Base-by-base conservation (phyloP, 2,113 vertebrate species). In the Cinclus mexicanus region DNA sequence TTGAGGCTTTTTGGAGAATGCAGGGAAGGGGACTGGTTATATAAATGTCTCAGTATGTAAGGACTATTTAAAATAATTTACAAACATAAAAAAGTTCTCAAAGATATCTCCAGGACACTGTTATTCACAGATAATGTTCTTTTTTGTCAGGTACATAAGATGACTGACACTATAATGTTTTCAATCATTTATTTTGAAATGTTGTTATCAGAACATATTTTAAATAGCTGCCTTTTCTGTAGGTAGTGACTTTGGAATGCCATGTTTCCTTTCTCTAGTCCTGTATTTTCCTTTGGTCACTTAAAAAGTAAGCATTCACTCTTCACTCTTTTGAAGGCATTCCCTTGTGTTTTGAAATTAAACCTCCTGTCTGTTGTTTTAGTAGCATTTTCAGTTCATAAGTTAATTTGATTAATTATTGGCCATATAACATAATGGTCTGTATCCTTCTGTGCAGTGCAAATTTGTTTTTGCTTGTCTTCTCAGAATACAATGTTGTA, bases 91-190 rank as follows among this genome's bases (percentile, higher is more conserved):
- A 55, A 55, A 4, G 4, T 59, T 41, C 35, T 75, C 6, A 13
- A 52, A 94, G 33, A 2, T 61, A 20, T 31, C 26, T 76, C 55
- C 19, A 52, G 57, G 28, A 69, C 24, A 33, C n/a, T 42, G 16
- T 91, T 90, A 46, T 64, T 82, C 41, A 26, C 35, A 50, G 70
- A 44, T 55, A 42, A 24, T 1, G 0, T 63, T 89, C 11, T 80
- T 81, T 80, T 90, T 75, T 85, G 47, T 63, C 47, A 35, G 35
- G 12, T 71, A 46, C 50, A 46, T 69, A 68, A 52, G 23, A 78
- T 60, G 20, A 64, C 46, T 65, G 44, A 28, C 0, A 0, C 59
- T 77, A 0, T 15, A 86, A n/a, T 1, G 2, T 77, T 92, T 89
- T 80, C 46, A 86, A 72, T 46, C 7, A 28, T 69, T 6, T 68